phyloP scores from a whole-genome alignment of 2,113 vertebrate species.

The Raphicerus campestris region DNA sequence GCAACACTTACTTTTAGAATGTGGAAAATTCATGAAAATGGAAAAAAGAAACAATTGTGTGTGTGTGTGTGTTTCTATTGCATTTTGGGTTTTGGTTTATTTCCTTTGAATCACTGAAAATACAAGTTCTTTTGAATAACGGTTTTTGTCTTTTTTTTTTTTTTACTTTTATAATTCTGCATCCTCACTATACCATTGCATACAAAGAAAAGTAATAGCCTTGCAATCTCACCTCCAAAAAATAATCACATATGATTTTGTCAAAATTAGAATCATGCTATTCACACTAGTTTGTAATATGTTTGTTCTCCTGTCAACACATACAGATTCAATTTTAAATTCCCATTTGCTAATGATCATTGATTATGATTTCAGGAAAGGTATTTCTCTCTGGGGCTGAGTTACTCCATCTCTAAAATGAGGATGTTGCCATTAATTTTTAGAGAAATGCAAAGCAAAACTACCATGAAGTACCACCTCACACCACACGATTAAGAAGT shows the following conservation, averaged over 20 bases:
- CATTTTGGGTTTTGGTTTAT: not conserved
- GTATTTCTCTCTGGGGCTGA: not conserved
- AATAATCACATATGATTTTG: not conserved
- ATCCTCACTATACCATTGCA: not conserved
- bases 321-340: not conserved
- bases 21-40: not conserved
- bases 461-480: not conserved
- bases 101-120: not conserved
- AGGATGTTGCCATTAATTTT: not conserved
- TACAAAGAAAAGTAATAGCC: not conserved
- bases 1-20: not conserved
- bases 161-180: not conserved
- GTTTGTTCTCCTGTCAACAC: not conserved
- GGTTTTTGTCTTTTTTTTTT: not conserved
- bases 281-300: not conserved
- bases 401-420: not conserved
- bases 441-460: not conserved
- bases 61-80: not conserved
- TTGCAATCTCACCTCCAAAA: not conserved
- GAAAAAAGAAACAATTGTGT: not conserved
- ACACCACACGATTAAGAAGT: not conserved
- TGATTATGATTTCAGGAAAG: not conserved
- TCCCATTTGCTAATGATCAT: not conserved
- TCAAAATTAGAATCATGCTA: not conserved
- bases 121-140: not conserved